Percentiles rank a stretch among this genome's conserved stretches.
phyloP scores from a whole-genome alignment of 1,140 invertebrate genomes.

The Coelopa frigida region DNA sequence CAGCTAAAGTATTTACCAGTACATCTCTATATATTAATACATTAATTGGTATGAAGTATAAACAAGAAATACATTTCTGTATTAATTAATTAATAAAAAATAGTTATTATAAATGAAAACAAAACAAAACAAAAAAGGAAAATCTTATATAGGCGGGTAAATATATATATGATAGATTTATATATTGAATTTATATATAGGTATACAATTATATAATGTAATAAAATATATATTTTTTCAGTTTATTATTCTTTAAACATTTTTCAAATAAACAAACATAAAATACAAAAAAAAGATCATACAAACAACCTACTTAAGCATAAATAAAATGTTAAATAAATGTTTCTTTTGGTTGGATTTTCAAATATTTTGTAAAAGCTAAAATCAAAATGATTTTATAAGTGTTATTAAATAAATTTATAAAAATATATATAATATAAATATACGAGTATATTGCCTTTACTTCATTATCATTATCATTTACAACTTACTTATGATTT shows the following conservation, averaged over 20 bases:
- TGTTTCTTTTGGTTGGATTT: constrained; percentile 5
- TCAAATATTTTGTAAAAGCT: constrained; percentile 6
- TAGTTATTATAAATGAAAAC: constrained; percentile 6
- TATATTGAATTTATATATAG: constrained; percentile 7
- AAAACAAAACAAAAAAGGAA: constrained; percentile 6
- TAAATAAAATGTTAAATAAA: constrained; percentile 2
- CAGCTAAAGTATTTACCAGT: not conserved
- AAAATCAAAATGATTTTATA: constrained; percentile 14
- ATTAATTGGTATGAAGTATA: not conserved
- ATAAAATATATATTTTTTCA: no score
- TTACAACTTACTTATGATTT: no score
- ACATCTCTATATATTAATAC: not conserved
- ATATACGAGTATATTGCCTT: no score
- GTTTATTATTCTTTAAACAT: no score
- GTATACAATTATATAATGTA: no score
- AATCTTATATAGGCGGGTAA: constrained; percentile 4
- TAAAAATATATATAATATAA: no score
- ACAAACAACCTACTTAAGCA: constrained; percentile 10
- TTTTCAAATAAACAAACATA: constrained; percentile 4
- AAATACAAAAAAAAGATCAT: constrained; percentile 1
- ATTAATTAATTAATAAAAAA: not conserved
- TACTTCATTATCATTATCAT: no score
- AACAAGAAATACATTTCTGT: constrained; percentile 1
- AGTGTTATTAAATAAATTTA: constrained; percentile 16
- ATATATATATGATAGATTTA: constrained; percentile 8